phyloP scores from a whole-genome alignment of 2,113 vertebrate genomes.

The Stigmatopora argus region DNA sequence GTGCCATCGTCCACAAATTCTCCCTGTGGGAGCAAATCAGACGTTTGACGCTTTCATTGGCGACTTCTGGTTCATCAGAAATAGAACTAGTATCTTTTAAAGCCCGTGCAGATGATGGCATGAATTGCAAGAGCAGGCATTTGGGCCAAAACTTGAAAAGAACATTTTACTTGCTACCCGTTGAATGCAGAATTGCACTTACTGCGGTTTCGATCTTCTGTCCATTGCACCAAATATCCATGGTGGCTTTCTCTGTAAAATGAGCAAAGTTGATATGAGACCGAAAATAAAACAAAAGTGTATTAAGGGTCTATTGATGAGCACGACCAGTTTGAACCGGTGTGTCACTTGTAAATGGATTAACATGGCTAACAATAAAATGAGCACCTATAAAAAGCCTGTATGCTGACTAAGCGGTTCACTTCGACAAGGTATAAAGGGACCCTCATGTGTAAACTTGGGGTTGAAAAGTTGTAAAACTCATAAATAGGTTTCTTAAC shows the following conservation, averaged over 20 bases:
- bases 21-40: slow-evolving; percentile 68
- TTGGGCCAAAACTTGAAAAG: too few relatives aligned
- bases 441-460: too few relatives aligned
- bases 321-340: neutral
- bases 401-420: neutral
- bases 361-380: neutral
- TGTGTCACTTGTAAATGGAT: neutral
- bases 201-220: slow-evolving; percentile 93
- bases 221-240: slow-evolving; percentile 98
- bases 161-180: neutral
- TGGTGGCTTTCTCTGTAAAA: slow-evolving; percentile 92
- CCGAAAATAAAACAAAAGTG: neutral
- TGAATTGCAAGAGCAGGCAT: too few relatives aligned
- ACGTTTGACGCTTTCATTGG: neutral
- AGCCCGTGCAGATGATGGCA: too few relatives aligned
- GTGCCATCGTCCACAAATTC: slow-evolving; percentile 98
- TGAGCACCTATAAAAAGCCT: neutral
- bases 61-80: neutral
- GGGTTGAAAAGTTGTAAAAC: too few relatives aligned
- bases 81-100: too few relatives aligned
- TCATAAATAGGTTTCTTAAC: too few relatives aligned
- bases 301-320: neutral
- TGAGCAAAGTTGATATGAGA: neutral
- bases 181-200: slow-evolving; percentile 48
- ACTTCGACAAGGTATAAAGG: too few relatives aligned